Base-by-base conservation (phyloP, 2,113 vertebrate genomes). In the Carassius gibelio region DNA sequence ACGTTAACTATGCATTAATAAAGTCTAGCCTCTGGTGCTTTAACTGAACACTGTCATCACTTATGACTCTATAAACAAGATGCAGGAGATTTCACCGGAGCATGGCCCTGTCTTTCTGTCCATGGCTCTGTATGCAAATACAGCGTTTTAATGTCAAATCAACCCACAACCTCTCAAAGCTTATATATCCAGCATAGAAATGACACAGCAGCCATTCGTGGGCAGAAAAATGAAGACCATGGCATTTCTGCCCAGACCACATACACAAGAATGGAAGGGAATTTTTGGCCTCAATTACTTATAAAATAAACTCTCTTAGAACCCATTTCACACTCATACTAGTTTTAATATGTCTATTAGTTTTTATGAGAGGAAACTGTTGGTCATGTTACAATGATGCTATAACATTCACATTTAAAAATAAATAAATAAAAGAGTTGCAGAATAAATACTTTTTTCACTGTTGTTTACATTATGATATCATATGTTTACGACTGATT, bases 1-100 rank as follows among this genome's bases (percentile, higher is more conserved):
- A 88, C 79, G 64, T 86, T 79, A 91, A 85, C 77, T 81, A 11
- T 30, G 62, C 84, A 83, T 89, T 82, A 91, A 86, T 87, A 87
- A 69, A 89, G 80, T 69, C 84, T 26, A 38, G 10, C 7, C 14
- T 79, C 57, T 68, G 62, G 77, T 69, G 76, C 79, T 85, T 81
- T 71, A 85, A 36, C 77, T 83, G 81, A 84, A 75, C 79, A 76
- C 38, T 81, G 72, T 11, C 62, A 3, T 23, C 9, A 48, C 17
- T 82, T 52, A 82, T 72, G 69, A 30, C 62, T 52, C 15, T 66
- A 81, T 81, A 81, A 81, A 81, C 42, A 81, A 23, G 34, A 61
- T 62, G 23, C 48, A 26, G 26, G 52, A 66, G 59, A 68, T 59
- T 66, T 68, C 82, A 76, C 69, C 7, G 26, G 82, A 85, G 79